Percentiles rank a stretch among this genome's conserved stretches.
Conservation (phyloP, 2,797 vertebrate species). For the Eupleurogrammus muticus region DNA sequence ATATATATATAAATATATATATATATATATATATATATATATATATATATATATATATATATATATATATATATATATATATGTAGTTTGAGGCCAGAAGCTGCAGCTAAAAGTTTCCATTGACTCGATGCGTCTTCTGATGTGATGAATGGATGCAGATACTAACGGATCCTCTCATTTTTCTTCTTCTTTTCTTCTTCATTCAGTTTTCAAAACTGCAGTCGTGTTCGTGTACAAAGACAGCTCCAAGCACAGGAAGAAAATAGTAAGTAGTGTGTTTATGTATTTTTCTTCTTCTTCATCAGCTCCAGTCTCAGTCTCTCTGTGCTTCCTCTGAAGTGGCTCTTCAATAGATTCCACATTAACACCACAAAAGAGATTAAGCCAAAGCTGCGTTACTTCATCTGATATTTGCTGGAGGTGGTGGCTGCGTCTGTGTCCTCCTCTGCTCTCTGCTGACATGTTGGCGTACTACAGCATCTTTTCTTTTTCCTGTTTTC, state of each 20-base stretch:
- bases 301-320: slow-evolving; percentile 16
- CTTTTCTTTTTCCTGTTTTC: slow-evolving; percentile 11
- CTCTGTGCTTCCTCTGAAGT: slow-evolving; percentile 10
- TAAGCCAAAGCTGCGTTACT: slow-evolving; percentile 27
- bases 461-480: slow-evolving; percentile 31
- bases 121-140: slow-evolving; percentile 22
- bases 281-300: slow-evolving; percentile 2
- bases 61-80: no score
- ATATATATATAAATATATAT: no score
- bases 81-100: background rate
- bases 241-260: slow-evolving; percentile 95
- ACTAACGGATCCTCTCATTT: slow-evolving; percentile 42
- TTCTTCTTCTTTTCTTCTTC: slow-evolving; percentile 11
- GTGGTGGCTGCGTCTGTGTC: background rate
- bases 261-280: slow-evolving; percentile 90
- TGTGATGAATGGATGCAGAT: background rate
- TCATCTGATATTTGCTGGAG: background rate
- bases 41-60: no score
- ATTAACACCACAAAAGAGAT: slow-evolving; percentile 32
- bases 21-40: no score
- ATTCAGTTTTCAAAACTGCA: slow-evolving; percentile 95
- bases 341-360: slow-evolving; percentile 5
- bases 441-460: slow-evolving; percentile 62
- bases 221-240: slow-evolving; percentile 98
- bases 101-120: slow-evolving; percentile 17